These are phyloP conservation scores for Ammospiza maritima DNA, from an alignment of 2,797 vertebrate genomes.

Conservation along the genomic window DNA sequence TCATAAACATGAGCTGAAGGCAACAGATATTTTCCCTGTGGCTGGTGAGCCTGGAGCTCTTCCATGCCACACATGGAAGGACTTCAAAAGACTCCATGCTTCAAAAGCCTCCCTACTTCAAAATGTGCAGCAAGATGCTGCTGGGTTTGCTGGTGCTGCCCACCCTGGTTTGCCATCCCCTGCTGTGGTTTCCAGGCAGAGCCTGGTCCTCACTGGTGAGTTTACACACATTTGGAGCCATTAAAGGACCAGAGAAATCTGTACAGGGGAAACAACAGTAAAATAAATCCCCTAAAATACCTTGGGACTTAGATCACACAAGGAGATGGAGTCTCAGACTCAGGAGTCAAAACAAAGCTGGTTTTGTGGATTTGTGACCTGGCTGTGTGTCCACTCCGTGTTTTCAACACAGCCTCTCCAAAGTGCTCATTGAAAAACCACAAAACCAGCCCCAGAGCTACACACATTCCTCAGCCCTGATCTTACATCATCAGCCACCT, in stretches of 20 bases:
- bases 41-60: background rate
- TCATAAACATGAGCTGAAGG: background rate
- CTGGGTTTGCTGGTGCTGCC: background rate
- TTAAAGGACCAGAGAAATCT: background rate
- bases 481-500: background rate
- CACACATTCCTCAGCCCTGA: background rate
- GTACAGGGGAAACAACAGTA: background rate
- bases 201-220: background rate
- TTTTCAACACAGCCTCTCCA: background rate
- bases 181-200: background rate
- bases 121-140: accelerated
- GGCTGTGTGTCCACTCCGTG: accelerated
- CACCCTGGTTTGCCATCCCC: no score
- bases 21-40: background rate
- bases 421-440: background rate
- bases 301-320: background rate
- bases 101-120: background rate
- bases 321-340: background rate
- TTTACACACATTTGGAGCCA: accelerated
- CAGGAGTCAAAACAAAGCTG: background rate
- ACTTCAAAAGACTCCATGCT: background rate
- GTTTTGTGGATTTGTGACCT: background rate
- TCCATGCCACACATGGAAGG: accelerated
- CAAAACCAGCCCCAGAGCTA: background rate
- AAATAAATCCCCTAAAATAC: background rate